Conservation (phyloP, 2,888 invertebrate species). For the Agrotis ipsilon region DNA sequence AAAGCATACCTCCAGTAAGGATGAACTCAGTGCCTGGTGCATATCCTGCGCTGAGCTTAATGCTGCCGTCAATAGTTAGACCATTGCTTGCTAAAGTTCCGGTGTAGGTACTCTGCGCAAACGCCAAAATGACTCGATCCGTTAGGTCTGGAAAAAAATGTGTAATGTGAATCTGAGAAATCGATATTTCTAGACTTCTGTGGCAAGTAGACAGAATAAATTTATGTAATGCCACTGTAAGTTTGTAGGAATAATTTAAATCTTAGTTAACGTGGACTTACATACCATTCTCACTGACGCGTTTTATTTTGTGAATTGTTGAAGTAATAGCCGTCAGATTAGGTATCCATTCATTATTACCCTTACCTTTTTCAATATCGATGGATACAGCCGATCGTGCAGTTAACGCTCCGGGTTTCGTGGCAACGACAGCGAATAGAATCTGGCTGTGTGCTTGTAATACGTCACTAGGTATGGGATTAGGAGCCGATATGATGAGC, state of each 20-base stretch:
- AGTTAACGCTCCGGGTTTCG: conserved; percentile 55
- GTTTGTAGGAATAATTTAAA: no score
- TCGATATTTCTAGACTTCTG: not conserved
- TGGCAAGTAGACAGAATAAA: no score
- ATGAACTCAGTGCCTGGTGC: conserved; percentile 70
- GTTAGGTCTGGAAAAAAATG: conserved; percentile 10
- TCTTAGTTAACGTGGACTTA: no score
- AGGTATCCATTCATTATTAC: not conserved
- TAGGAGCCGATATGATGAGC: not conserved
- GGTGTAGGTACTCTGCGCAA: conserved; percentile 76
- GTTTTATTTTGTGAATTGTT: no score
- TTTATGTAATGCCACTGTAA: not conserved
- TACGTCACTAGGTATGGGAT: conserved; percentile 42
- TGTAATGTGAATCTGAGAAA: not conserved
- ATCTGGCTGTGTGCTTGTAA: conserved; percentile 66
- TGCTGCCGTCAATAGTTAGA: conserved; percentile 66
- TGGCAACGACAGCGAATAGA: conserved; percentile 68
- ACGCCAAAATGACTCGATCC: conserved; percentile 68
- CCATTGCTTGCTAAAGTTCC: conserved; percentile 70
- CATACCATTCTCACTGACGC: no score
- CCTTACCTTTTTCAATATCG: conserved; percentile 67
- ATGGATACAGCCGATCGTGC: conserved; percentile 63
- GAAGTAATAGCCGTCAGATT: no score
- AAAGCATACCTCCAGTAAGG: conserved; percentile 74
- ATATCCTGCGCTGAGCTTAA: conserved; percentile 75